Percentiles rank a stretch among this genome's conserved stretches.
Evolutionary conservation across 2,113 vertebrate genomes (phyloP).

Genomic region (Notothenia coriiceps): DNA sequence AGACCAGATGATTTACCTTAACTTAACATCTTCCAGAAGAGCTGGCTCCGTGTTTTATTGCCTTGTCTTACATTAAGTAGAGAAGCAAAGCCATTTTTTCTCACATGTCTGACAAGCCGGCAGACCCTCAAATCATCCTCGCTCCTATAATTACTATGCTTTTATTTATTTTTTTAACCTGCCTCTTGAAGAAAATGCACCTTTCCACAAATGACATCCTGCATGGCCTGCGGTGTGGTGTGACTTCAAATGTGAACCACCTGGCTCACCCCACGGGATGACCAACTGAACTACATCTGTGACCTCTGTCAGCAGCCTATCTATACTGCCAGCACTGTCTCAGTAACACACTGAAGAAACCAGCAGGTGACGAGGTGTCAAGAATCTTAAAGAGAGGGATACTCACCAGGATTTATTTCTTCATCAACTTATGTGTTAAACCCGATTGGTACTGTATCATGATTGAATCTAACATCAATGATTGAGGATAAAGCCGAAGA

Average conservation of each 20-base stretch:
- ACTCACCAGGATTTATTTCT: background rate
- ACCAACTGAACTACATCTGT: constrained; percentile 12
- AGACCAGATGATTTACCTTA: background rate
- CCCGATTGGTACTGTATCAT: constrained; percentile 8
- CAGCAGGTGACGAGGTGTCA: background rate
- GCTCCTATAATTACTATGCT: constrained; percentile 37
- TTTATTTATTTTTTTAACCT: constrained; percentile 3
- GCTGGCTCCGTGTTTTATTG: background rate
- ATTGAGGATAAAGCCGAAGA: constrained; percentile 38
- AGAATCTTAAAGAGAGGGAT: background rate
- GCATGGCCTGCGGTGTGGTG: background rate
- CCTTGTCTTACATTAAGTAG: background rate
- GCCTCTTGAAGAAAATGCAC: constrained; percentile 40
- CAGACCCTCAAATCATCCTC: constrained; percentile 22
- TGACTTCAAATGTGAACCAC: constrained; percentile 34
- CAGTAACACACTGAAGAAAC: background rate
- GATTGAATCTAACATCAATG: constrained; percentile 4
- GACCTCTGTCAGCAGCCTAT: background rate
- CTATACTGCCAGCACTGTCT: background rate
- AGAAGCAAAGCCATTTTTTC: background rate
- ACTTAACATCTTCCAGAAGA: background rate
- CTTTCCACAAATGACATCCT: constrained; percentile 42
- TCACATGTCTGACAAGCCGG: constrained; percentile 10
- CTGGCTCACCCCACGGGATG: constrained; percentile 7
- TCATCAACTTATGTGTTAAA: constrained; percentile 12